phyloP scores from a whole-genome alignment of 2,113 vertebrate genomes.

The Naja naja region DNA sequence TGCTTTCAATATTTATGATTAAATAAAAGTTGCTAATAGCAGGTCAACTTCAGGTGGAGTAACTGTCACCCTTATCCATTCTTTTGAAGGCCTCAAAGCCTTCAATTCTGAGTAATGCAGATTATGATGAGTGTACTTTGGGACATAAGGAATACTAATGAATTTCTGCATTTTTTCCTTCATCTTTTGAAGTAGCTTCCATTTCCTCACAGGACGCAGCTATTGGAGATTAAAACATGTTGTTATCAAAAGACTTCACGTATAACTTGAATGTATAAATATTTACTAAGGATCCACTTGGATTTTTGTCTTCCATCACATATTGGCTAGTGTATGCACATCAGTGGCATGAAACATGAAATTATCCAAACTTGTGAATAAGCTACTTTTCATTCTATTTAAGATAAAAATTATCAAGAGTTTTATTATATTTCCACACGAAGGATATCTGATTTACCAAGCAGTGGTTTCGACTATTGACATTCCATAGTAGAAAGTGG shows the following conservation, averaged over 20 bases:
- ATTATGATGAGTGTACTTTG: background rate
- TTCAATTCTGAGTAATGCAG: background rate
- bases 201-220: background rate
- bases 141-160: background rate
- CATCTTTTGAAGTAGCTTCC: background rate
- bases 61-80: background rate
- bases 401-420: background rate
- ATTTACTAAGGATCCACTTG: background rate
- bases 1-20: background rate
- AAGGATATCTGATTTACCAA: background rate
- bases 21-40: background rate
- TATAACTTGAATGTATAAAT: background rate
- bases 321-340: background rate
- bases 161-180: background rate
- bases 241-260: background rate
- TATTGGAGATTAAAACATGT: background rate
- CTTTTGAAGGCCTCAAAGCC: background rate
- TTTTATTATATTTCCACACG: background rate
- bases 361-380: background rate
- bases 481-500: background rate
- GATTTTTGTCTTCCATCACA: background rate
- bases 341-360: background rate
- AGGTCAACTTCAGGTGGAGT: background rate
- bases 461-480: background rate
- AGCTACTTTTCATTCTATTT: background rate